Evolutionary conservation across 2,113 vertebrate genomes (phyloP).

Genomic region (Engystomops pustulosus): DNA sequence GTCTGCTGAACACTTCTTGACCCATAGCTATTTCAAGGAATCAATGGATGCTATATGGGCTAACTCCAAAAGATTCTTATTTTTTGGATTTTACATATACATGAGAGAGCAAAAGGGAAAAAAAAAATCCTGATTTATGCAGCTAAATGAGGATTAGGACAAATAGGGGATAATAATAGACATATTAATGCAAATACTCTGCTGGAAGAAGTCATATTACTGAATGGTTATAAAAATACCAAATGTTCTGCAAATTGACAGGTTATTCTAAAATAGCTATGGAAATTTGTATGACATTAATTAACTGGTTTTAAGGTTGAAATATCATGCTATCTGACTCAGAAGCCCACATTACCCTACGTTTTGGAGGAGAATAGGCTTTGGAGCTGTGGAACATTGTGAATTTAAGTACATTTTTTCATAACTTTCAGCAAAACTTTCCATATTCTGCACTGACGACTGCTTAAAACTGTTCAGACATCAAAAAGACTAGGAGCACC

Average conservation of each 20-base stretch:
- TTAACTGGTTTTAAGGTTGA: neutral
- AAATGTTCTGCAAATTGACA: neutral
- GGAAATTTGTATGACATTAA: neutral
- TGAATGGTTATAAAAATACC: neutral
- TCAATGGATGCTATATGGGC: neutral
- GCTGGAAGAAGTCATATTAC: neutral
- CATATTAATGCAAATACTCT: neutral
- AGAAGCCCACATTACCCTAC: neutral
- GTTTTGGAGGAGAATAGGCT: neutral
- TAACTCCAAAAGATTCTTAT: slow-evolving; percentile 13
- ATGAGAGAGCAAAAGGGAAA: neutral
- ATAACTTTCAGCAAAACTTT: neutral
- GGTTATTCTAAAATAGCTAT: neutral
- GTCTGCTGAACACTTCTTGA: slow-evolving; percentile 60
- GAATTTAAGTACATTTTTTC: neutral
- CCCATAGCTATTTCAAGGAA: slow-evolving; percentile 29
- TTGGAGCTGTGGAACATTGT: neutral
- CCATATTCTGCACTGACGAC: neutral
- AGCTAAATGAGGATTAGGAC: neutral
- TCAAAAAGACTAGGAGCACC: neutral
- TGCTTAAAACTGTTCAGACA: neutral
- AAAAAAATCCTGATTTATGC: neutral
- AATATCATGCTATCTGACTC: slow-evolving; percentile 2
- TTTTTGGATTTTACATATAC: neutral
- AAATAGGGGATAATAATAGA: neutral